Evolutionary conservation across 2,797 vertebrate genomes (phyloP).

Genomic region (Ispidina picta): DNA sequence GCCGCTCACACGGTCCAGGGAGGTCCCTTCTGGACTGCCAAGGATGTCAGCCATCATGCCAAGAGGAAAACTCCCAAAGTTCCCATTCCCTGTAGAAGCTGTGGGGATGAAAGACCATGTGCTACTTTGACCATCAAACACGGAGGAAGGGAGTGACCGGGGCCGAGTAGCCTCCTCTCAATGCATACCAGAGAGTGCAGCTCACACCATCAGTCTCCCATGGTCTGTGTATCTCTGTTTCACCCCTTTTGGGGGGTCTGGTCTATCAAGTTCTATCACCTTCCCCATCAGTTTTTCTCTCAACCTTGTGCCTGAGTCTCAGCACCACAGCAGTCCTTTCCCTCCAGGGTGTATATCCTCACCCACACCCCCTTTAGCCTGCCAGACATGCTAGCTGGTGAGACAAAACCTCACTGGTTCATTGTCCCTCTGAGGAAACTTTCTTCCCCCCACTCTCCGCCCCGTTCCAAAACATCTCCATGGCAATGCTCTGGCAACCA

Average conservation of each 20-base stretch:
- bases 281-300: not conserved
- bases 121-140: not conserved
- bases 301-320: not conserved
- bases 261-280: not conserved
- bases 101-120: not conserved
- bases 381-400: not conserved
- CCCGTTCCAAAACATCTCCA: not conserved
- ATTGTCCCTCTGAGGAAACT: not conserved
- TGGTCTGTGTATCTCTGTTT: not conserved
- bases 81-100: not conserved
- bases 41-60: not conserved
- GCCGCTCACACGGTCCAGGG: not conserved
- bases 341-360: not conserved
- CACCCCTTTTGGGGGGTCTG: not conserved
- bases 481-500: not conserved
- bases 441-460: not conserved
- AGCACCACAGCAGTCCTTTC: not conserved
- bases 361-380: not conserved
- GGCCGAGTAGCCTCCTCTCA: not conserved
- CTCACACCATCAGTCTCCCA: not conserved
- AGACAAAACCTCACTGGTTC: not conserved
- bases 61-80: slow-evolving; percentile 24
- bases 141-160: rapidly evolving
- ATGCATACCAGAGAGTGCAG: not conserved
- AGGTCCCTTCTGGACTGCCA: not conserved